Evolutionary conservation across 2,888 invertebrate genomes (phyloP), one percentile per base, ranked within the genome.

Genomic region (Nephrotoma guestfalica): DNA sequence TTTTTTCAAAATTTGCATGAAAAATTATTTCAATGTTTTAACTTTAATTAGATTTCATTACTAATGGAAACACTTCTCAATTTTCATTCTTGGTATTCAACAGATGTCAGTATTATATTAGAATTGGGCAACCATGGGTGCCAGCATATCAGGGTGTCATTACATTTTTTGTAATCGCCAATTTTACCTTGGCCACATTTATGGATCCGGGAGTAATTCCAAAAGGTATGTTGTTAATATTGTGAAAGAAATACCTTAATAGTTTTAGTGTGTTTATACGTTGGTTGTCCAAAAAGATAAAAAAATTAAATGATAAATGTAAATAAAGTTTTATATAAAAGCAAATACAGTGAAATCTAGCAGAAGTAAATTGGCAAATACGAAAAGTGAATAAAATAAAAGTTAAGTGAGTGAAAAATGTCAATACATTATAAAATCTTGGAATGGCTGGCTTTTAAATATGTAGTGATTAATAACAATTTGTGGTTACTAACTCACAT

Each of bases 131-230:
- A 92, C 95, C 96, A 94, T 97, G 97, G 96, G 96, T 98, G 89
- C 96, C 97, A 88, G 96, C 97, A 89, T 96, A 96, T 91, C 98
- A 99, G 93, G 97, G 96, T 89, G 94, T 99, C 89, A 95, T 99
- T 91, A 97, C 98, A 89, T 96, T 99, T 93, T 98, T 99, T 93
- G 99, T 99, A 90, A 93, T 99, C 92, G 97, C 98, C 92, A 99
- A 99, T 94, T 98, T 99, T 93, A 97, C 98, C 89, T 94, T 99
- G 93, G 99, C 99, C 89, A 99, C 99, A 90, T 98, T 99, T 92
- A 99, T 99, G 98, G 99, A 99, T 93, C 99, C 99, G 90, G 99
- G 99, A 90, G 96, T 98, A 88, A 98, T 99, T 93, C 98, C 98
- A 91, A 97, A 97, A 96, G 98, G 98, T 98, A 92, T 90, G 89